phyloP scores from a whole-genome alignment of 1,140 invertebrate species.

The Drosophila burlai region DNA sequence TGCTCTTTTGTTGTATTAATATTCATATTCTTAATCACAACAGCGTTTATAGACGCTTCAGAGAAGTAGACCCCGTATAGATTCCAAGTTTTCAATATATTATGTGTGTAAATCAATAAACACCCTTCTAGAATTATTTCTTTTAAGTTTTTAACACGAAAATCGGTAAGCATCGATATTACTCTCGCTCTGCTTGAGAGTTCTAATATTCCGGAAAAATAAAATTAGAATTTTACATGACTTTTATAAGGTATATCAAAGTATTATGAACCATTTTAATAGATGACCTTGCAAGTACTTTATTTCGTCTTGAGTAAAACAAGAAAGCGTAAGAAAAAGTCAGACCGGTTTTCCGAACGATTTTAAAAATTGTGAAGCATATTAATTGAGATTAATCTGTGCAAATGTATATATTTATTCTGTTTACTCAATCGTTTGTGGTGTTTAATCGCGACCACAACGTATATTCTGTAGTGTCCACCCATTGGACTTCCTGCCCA shows the following conservation, averaged over 20 bases:
- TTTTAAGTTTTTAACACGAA: neutral
- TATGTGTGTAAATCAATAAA: too few relatives aligned
- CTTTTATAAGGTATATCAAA: neutral
- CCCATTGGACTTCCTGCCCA: neutral
- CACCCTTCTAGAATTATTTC: too few relatives aligned
- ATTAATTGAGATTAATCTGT: neutral
- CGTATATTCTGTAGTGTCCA: neutral
- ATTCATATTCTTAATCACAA: neutral
- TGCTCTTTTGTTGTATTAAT: neutral
- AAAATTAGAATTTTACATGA: neutral
- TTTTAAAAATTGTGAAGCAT: neutral
- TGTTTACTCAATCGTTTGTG: constrained; percentile 1
- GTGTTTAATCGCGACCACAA: neutral
- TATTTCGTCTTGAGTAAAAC: constrained; percentile 8
- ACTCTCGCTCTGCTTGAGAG: neutral
- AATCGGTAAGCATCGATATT: neutral
- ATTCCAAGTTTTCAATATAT: neutral
- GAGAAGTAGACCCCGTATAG: neutral
- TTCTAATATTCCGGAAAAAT: neutral
- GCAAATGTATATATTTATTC: too few relatives aligned
- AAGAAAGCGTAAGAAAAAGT: constrained; percentile 16
- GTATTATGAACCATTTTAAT: neutral
- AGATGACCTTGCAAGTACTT: neutral
- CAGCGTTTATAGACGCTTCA: neutral
- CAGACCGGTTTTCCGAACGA: neutral